phyloP scores from a whole-genome alignment of 2,113 vertebrate species.

The Chaenocephalus aceratus region DNA sequence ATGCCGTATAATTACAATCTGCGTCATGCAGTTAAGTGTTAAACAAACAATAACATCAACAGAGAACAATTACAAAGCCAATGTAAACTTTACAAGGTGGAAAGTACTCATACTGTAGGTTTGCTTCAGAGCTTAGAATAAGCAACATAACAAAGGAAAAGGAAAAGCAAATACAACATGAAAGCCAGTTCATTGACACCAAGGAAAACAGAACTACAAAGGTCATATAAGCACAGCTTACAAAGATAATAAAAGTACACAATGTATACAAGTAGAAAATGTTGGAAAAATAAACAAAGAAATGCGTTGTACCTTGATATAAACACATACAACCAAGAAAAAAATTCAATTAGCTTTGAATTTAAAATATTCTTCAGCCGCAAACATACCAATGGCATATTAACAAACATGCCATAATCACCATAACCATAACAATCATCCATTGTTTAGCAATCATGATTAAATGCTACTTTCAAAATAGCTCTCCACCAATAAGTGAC shows the following conservation, averaged over 20 bases:
- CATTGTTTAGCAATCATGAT: conserved; percentile 30
- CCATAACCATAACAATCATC: background rate
- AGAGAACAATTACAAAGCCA: conserved; percentile 81
- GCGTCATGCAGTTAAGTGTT: conserved; percentile 83
- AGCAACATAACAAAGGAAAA: conserved; percentile 40
- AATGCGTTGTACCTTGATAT: conserved; percentile 81
- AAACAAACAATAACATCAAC: conserved; percentile 83
- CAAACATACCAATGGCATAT: background rate
- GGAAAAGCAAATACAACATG: conserved; percentile 76
- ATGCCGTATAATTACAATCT: conserved; percentile 78
- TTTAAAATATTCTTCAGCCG: conserved; percentile 16
- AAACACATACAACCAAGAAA: conserved; percentile 46
- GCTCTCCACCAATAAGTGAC: conserved; percentile 7
- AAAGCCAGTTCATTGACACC: conserved; percentile 85
- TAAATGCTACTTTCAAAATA: conserved; percentile 34
- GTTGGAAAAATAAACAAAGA: conserved; percentile 70
- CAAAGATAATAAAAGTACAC: conserved; percentile 84
- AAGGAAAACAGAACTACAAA: conserved; percentile 77
- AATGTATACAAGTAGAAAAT: conserved; percentile 80
- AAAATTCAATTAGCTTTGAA: conserved; percentile 23
- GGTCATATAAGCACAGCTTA: conserved; percentile 93
- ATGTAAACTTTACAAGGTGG: conserved; percentile 74
- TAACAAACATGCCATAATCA: background rate
- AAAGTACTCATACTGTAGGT: conserved; percentile 66
- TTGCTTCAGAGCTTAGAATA: conserved; percentile 64